Percentiles rank a stretch among this genome's conserved stretches.
phyloP scores from a whole-genome alignment of 37 sponge, comb jelly and placozoan genomes.

The Amphimedon queenslandica region DNA sequence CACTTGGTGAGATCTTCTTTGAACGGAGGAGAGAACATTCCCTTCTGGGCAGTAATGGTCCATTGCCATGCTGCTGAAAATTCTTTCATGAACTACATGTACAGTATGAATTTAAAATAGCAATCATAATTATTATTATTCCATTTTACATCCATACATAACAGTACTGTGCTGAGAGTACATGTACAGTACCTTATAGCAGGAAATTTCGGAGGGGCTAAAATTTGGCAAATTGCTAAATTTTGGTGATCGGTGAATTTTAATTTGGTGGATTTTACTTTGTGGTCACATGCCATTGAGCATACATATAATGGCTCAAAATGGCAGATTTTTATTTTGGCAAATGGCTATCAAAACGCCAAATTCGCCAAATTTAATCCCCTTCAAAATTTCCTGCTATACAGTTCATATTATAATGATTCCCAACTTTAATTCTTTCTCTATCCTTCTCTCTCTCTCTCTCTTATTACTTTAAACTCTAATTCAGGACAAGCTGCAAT shows the following conservation, averaged over 20 bases:
- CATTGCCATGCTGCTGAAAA: constrained; percentile 56
- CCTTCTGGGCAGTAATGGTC: constrained; percentile 30
- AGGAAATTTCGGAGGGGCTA: no score
- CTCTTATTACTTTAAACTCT: constrained; percentile 55
- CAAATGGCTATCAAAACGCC: neutral
- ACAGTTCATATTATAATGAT: constrained; percentile 34
- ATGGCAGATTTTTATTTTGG: no score
- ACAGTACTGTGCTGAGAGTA: no score
- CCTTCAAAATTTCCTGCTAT: constrained; percentile 83
- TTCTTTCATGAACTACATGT: constrained; percentile 32
- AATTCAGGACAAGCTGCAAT: constrained; percentile 54
- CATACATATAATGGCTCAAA: no score
- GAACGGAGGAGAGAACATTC: constrained; percentile 47
- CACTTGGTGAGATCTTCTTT: neutral
- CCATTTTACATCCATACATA: no score
- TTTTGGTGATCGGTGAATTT: no score
- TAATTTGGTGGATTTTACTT: constrained; percentile 44
- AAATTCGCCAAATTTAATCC: no score
- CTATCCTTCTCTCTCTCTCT: constrained; percentile 42
- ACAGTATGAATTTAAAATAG: neutral
- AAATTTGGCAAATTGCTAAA: no score
- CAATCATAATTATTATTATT: no score
- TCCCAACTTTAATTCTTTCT: constrained; percentile 39
- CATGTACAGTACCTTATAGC: no score
- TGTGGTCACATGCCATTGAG: no score